Evolutionary conservation across 2,888 invertebrate genomes (phyloP), one percentile per base, ranked within the genome.

Genomic region (Melieria picta): DNA sequence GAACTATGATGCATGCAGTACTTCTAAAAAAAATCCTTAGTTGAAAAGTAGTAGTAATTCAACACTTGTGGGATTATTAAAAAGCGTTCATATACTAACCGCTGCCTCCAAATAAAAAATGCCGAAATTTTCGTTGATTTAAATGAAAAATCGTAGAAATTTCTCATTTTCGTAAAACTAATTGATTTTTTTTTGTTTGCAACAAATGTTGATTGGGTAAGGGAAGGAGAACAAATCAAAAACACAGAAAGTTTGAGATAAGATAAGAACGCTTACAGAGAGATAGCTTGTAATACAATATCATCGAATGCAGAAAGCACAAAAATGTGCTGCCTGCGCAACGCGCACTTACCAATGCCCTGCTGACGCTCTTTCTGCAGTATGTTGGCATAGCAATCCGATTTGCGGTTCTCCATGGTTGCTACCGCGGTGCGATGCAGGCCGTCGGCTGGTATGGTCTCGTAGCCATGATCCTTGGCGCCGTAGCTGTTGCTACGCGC

Each of bases 381-480:
- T 79, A 86, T 81, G 67, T 81, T 85, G 45, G 85, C 80, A 76
- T 86, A 86, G 71, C 87, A 84, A 77, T 86, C 87, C n/a, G 86
- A 86, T 72, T 86, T 86, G 43, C 86, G 84, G 77, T 86, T 86
- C 69, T 82, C 83, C 45, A 82, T 78, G 43, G 78, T 76, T 65
- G 79, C 78, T 42, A 78, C 75, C 1, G 81, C 77, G 48, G 46
- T 5, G n/a, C 69, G 69, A 13, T 55, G 65, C 7, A 63, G 7
- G 69, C 77, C 77, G 76, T 86, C 84, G 16, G 85, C 87, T 11
- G 87, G 87, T 77, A 87, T 87, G 4, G 91, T 91, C 82, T 91
- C 91, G 78, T 91, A 91, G 0, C 91, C 91, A n/a, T 91, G 91
- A 81, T 91, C 91, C 72, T 85, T 86, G 30, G 83, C 83, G 16